These are phyloP conservation scores for Chrysomela aeneicollis DNA, from an alignment of 2,888 invertebrate genomes.

Conservation along the genomic window DNA sequence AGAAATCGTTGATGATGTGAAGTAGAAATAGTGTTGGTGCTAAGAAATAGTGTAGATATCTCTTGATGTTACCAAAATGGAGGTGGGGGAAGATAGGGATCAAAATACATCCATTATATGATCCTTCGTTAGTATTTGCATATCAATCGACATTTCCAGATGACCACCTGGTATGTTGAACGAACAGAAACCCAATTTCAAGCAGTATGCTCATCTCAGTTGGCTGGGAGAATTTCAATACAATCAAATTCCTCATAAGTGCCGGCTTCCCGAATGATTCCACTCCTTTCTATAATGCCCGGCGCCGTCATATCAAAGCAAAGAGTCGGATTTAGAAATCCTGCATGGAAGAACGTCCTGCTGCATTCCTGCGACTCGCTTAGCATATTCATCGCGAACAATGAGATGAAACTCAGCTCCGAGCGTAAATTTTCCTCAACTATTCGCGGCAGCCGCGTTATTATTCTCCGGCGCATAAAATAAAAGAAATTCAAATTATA, in stretches of 20 bases:
- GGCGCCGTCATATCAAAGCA: constrained; percentile 40
- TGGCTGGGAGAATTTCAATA: background rate
- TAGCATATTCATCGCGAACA: constrained; percentile 62
- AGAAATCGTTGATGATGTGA: too few relatives aligned
- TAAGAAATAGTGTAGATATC: too few relatives aligned
- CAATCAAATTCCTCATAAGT: constrained; percentile 4
- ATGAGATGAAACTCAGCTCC: constrained; percentile 57
- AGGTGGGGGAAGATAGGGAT: too few relatives aligned
- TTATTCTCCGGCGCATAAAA: constrained; percentile 59
- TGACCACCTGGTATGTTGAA: too few relatives aligned
- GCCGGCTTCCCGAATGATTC: constrained; percentile 21
- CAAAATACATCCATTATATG: too few relatives aligned
- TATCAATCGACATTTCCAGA: too few relatives aligned
- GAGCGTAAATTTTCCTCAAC: constrained; percentile 62
- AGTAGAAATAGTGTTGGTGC: too few relatives aligned
- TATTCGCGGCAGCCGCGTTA: constrained; percentile 61
- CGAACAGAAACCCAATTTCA: too few relatives aligned
- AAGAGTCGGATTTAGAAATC: constrained; percentile 41
- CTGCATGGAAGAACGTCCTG: constrained; percentile 47
- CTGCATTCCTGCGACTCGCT: constrained; percentile 53
- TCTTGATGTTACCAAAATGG: too few relatives aligned
- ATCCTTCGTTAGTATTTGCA: too few relatives aligned
- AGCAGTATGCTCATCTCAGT: too few relatives aligned
- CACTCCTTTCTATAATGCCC: constrained; percentile 32
- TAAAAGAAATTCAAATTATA: constrained; percentile 62